phyloP scores from a whole-genome alignment of 1,140 invertebrate species.

The Drosophila varians region DNA sequence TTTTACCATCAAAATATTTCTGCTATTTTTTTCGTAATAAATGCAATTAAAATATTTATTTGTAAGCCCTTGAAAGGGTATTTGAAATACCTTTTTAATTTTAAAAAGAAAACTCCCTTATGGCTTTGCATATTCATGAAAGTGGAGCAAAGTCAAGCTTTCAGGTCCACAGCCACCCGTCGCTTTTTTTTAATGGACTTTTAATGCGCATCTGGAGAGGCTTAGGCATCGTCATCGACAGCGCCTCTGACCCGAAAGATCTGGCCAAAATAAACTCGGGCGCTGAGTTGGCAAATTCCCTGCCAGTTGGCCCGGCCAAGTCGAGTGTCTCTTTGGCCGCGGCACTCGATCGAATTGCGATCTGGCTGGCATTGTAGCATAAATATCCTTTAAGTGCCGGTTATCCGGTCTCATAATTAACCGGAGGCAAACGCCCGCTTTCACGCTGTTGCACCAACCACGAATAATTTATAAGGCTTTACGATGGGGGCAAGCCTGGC shows the following conservation, averaged over 20 bases:
- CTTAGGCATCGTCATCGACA: conserved; percentile 50
- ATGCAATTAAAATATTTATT: neutral
- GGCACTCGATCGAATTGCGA: conserved; percentile 21
- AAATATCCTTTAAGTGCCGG: conserved; percentile 75
- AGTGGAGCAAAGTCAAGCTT: conserved; percentile 69
- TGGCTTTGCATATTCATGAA: conserved; percentile 55
- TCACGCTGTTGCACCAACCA: conserved; percentile 49
- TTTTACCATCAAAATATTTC: too few species aligned
- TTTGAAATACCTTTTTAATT: neutral
- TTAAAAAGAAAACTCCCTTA: neutral
- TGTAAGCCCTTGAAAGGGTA: conserved; percentile 13
- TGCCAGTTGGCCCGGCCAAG: neutral
- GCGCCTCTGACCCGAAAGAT: conserved; percentile 34
- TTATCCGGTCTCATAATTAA: conserved; percentile 77
- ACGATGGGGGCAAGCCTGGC: conserved; percentile 21
- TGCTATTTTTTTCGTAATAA: neutral
- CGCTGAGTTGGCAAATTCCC: conserved; percentile 34
- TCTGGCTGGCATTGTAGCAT: conserved; percentile 47
- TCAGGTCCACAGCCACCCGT: conserved; percentile 18
- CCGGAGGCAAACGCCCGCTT: conserved; percentile 68
- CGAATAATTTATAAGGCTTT: conserved; percentile 66
- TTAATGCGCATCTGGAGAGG: conserved; percentile 61
- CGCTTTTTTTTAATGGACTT: conserved; percentile 65
- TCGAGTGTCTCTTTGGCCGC: conserved; percentile 16
- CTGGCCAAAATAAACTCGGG: conserved; percentile 44